Evolutionary conservation across 2,797 vertebrate species (phyloP), one percentile per base, ranked within the genome.

Genomic region (Podarcis siculus): DNA sequence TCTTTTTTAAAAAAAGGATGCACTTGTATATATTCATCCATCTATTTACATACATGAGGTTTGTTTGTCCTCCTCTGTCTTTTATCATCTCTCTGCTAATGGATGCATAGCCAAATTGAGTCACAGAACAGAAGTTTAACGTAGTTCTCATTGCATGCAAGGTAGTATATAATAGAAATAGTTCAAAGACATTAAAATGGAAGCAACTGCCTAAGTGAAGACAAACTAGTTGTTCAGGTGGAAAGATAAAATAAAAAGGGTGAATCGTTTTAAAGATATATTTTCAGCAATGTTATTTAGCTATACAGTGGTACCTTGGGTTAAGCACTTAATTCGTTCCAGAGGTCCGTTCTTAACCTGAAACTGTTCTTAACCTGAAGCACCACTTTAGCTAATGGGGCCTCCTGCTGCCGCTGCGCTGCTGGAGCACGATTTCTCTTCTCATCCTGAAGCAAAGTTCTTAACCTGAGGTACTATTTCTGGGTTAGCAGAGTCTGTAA

Each of bases 191-290:
- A 49, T 79, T 79, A 55, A 58, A 83, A 75, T 21, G 25, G 3
- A 81, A 17, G 32, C 30, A 84, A 0, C 69, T 30, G 45, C 1
- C 35, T 15, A 89, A 87, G 1, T 13, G 5, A 85, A 78, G 89
- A 67, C 1, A 86, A 73, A 35, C 73, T 3, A 1, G 1, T 45
- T 8, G 0, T 45, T 72, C 37, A 86, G 35, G 19, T 13, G 81
- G 84, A 79, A 42, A 86, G 10, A 58, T 1, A 37, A 89, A 82
- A 81, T 67, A 88, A 89, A 25, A 58, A 61, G 67, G 90, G 10
- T 37, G 67, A 72, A 72, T 55, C 5, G 30, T 75, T 85, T 30
- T 79, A 79, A 30, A 80, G 39, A 9, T 84, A 37, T 0, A 0
- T 1, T 82, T 15, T 19, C 84, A 78, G 19, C 3, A 12, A 87